Evolutionary conservation across 2,113 vertebrate genomes (phyloP).

Genomic region (Mus spicilegus): DNA sequence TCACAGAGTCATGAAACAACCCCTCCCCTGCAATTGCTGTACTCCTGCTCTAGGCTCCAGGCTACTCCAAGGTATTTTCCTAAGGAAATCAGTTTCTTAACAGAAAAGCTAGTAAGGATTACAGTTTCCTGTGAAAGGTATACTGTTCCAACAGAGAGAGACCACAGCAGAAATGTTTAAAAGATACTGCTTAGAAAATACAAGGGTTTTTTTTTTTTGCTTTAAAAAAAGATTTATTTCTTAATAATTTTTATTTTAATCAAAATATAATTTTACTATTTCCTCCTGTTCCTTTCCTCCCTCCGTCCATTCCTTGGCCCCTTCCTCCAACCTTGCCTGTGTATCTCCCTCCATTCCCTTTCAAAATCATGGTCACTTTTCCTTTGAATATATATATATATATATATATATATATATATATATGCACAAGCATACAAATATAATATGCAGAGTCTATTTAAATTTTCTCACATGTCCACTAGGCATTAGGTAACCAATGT

Average conservation of each 20-base stretch:
- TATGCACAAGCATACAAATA: background rate
- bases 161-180: slow-evolving; percentile 1
- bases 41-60: background rate
- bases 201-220: background rate
- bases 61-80: background rate
- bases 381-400: background rate
- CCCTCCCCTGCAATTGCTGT: background rate
- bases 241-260: background rate
- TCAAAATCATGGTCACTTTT: background rate
- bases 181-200: background rate
- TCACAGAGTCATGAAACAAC: background rate
- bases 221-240: background rate
- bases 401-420: background rate
- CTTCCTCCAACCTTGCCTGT: background rate
- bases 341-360: background rate
- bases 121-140: background rate
- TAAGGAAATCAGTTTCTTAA: slow-evolving; percentile 34
- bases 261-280: background rate
- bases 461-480: background rate
- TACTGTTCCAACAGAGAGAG: slow-evolving; percentile 18
- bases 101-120: slow-evolving; percentile 1
- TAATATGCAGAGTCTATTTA: background rate
- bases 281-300: background rate
- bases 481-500: background rate
- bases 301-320: background rate